Base-by-base conservation (phyloP, 2,113 vertebrate genomes). In the Nyctereutes procyonoides region DNA sequence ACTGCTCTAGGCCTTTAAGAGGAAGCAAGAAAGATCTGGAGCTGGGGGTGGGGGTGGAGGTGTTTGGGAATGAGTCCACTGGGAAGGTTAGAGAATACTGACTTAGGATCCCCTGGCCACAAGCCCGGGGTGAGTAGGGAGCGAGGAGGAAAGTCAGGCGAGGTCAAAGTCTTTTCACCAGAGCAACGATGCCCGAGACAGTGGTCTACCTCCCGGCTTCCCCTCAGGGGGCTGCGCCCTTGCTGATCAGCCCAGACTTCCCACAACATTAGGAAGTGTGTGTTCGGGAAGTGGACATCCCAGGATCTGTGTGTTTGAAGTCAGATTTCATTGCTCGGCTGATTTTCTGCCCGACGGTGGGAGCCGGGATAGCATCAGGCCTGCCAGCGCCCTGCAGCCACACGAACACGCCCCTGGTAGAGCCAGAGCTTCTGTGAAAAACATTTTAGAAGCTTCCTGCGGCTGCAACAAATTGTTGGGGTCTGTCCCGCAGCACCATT, bases 341-440 rank as follows among this genome's bases (percentile, higher is more conserved):
- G 73, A 17, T 85, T 79, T 35, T 6, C 3, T 28, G 1, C 86
- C 26, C 0, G 11, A 17, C 8, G 32, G 88, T n/a, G 88, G 96
- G 89, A 97, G n/a, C 38, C 13, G n/a, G 95, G 35, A 0, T 2
- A 38, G 48, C n/a, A 0, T 15, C 0, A 4, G 79, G 12, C 51
- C 76, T 32, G 83, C 83, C 1, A 11, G 24, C 38, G 53, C 60
- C 76, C 93, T 62, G 79, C 62, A 0, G 87, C 67, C 97, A 53
- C 87, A 77, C 82, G 93, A 71, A 95, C 60, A 92, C 0, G 0
- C 73, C 73, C 0, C 1, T 67, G 6, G 79, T 4, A 28, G 55
- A 96, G 13, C 15, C 95, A 8, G 58, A 65, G 87, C 83, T 93
- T 87, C 95, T 96, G 85, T 74, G 79, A 97, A 93, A 98, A 93